phyloP scores from a whole-genome alignment of 2,797 vertebrate genomes.

The Notoglanidium macrostoma region DNA sequence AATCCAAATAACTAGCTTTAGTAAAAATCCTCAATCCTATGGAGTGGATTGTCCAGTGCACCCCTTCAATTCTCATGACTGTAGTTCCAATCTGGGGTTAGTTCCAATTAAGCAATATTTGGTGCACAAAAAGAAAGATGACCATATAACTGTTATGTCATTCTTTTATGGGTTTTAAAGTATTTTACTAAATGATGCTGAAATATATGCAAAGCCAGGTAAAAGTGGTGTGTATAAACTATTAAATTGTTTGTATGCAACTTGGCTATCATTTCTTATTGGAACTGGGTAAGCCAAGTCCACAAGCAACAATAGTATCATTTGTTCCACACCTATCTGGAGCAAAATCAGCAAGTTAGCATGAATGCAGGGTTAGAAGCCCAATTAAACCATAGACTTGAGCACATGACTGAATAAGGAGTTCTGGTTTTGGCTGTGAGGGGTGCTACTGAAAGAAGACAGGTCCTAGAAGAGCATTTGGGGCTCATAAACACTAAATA shows the following conservation, averaged over 20 bases:
- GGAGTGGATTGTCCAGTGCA: background rate
- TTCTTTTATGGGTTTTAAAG: background rate
- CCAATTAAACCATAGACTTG: background rate
- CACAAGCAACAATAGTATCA: background rate
- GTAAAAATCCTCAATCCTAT: background rate
- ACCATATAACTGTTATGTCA: background rate
- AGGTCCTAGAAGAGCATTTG: conserved; percentile 32
- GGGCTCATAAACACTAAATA: conserved; percentile 31
- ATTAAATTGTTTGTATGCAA: background rate
- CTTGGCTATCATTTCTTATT: background rate
- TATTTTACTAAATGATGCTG: too few species aligned
- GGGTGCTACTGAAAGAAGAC: background rate
- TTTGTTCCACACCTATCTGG: background rate
- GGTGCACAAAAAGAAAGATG: background rate
- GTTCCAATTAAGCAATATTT: background rate
- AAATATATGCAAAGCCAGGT: too few species aligned
- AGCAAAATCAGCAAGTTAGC: background rate
- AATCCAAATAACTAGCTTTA: background rate
- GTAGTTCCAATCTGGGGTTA: background rate
- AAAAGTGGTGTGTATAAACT: background rate
- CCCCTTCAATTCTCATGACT: background rate
- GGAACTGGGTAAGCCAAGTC: background rate
- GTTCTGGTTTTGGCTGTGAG: conserved; percentile 6
- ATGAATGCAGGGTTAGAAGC: background rate
- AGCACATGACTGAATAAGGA: background rate